Conservation (phyloP, 2,888 invertebrate genomes). For the Frankliniella fusca region DNA sequence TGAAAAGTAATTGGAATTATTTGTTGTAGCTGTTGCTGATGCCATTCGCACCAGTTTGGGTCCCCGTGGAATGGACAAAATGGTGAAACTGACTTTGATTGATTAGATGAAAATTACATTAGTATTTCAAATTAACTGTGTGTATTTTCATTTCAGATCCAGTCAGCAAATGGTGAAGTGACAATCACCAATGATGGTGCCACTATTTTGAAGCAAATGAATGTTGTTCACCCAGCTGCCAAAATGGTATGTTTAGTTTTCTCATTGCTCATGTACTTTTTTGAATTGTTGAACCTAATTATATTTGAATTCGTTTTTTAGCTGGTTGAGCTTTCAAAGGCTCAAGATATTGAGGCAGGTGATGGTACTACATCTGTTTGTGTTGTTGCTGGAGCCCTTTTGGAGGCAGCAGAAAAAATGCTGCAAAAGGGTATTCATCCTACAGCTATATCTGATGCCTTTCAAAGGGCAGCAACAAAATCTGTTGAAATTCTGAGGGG, state of each 20-base stretch:
- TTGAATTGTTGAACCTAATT: not conserved
- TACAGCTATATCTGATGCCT: slow-evolving; percentile 93
- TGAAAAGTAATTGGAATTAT: slow-evolving; percentile 36
- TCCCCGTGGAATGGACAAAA: slow-evolving; percentile 99
- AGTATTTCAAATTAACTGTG: not conserved
- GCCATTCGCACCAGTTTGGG: slow-evolving; percentile 98
- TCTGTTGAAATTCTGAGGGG: slow-evolving; percentile 71
- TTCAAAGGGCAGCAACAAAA: slow-evolving; percentile 78
- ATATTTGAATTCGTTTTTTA: slow-evolving; percentile 47
- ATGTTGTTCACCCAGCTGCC: slow-evolving; percentile 96
- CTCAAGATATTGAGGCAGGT: slow-evolving; percentile 98
- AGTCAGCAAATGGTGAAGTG: slow-evolving; percentile 93
- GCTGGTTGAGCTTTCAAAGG: slow-evolving; percentile 96
- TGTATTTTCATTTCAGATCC: slow-evolving; percentile 63
- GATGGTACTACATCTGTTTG: slow-evolving; percentile 99
- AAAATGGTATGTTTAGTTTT: slow-evolving; percentile 73
- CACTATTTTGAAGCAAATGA: slow-evolving; percentile 98
- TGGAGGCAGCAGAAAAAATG: slow-evolving; percentile 91
- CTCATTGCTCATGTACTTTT: not conserved
- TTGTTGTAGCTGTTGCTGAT: slow-evolving; percentile 88
- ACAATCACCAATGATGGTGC: slow-evolving; percentile 99
- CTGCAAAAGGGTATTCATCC: slow-evolving; percentile 94
- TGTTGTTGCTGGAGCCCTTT: slow-evolving; percentile 90
- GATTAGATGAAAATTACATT: slow-evolving; percentile 31
- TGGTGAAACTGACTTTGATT: slow-evolving; percentile 61